These are phyloP conservation scores for Zapornia atra DNA, from an alignment of 2,113 vertebrate species.

Conservation along the genomic window DNA sequence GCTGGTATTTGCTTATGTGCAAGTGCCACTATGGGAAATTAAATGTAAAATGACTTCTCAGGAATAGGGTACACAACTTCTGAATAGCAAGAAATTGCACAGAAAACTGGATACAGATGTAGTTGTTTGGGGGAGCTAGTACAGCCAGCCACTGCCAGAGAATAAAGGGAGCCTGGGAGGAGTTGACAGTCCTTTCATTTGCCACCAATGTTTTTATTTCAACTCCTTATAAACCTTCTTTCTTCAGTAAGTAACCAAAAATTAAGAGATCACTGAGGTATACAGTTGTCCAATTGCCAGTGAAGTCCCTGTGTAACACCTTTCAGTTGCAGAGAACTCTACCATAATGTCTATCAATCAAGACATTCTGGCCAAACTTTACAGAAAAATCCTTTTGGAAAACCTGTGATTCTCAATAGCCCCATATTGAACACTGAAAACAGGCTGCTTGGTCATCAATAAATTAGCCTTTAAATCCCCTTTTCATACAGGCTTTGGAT, in stretches of 20 bases:
- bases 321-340: not conserved
- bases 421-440: not conserved
- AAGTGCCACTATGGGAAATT: not conserved
- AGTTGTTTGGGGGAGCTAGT: not conserved
- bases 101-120: not conserved
- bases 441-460: not conserved
- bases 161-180: not conserved
- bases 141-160: not conserved
- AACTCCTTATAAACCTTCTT: not conserved
- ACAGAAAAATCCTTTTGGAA: not conserved
- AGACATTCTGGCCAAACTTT: not conserved
- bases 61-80: not conserved
- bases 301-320: not conserved
- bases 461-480: not conserved
- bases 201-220: not conserved
- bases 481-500: not conserved
- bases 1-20: not conserved
- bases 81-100: not conserved
- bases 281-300: not conserved
- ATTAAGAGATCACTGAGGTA: not conserved
- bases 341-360: not conserved
- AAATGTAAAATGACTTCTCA: not conserved
- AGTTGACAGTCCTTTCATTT: not conserved
- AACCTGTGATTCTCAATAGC: not conserved
- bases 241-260: not conserved